Conservation (phyloP, 2,888 invertebrate genomes). For the Eudasyphora cyanicolor region DNA sequence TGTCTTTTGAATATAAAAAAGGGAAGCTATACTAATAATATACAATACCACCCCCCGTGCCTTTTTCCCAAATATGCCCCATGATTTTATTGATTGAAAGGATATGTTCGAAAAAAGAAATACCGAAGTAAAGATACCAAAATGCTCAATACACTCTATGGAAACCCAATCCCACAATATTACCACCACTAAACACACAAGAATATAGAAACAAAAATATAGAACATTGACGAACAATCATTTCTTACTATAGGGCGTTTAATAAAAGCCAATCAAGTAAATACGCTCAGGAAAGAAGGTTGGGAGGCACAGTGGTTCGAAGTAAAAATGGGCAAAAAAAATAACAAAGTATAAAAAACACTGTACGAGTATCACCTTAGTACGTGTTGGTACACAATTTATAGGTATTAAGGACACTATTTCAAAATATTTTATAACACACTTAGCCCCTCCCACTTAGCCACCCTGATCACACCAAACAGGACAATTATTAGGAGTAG, state of each 20-base stretch:
- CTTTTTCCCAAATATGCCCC: neutral
- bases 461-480: no score
- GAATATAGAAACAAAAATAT: neutral
- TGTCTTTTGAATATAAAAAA: neutral
- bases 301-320: no score
- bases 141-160: neutral
- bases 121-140: neutral
- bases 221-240: constrained; percentile 11
- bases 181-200: no score
- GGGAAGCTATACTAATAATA: neutral
- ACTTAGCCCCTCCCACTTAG: no score
- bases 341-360: no score
- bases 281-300: neutral
- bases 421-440: no score
- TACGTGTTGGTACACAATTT: no score
- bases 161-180: neutral
- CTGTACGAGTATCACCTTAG: no score
- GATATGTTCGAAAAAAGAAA: neutral
- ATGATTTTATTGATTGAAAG: neutral
- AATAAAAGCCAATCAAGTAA: constrained; percentile 25
- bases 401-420: no score
- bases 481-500: no score
- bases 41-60: neutral
- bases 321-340: no score
- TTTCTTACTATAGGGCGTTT: neutral